Conservation (phyloP, 1,140 invertebrate species). For the Drosophila lini region DNA sequence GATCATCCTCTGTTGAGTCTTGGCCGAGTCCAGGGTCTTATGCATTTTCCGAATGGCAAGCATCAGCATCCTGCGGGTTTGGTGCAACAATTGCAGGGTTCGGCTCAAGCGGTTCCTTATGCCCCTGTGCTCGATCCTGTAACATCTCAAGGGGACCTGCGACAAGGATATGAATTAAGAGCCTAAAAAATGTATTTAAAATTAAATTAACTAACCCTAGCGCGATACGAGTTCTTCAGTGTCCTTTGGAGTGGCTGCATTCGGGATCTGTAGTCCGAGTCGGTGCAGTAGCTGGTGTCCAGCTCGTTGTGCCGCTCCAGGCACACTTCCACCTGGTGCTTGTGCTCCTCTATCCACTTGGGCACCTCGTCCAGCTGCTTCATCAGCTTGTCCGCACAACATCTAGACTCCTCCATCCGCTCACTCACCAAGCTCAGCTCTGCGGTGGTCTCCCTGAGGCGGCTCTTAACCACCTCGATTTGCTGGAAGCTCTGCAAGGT, state of each 20-base stretch:
- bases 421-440: not conserved
- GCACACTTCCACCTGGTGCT: constrained; percentile 11
- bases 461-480: not conserved
- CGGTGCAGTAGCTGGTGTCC: not conserved
- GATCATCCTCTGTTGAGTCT: rapidly evolving
- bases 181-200: not conserved
- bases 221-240: not conserved
- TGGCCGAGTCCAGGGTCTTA: not conserved
- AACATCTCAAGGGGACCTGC: not conserved
- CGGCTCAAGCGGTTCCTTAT: not conserved
- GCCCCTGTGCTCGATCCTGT: not conserved
- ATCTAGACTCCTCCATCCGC: not conserved
- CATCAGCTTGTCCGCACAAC: not conserved
- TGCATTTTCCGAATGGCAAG: not conserved
- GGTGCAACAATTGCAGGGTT: not conserved
- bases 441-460: constrained; percentile 7
- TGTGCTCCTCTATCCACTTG: constrained; percentile 9
- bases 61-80: not conserved
- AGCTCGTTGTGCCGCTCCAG: constrained; percentile 25
- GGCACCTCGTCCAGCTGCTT: constrained; percentile 1
- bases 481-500: constrained; percentile 1
- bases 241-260: not conserved
- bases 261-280: not conserved
- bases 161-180: no score
- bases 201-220: not conserved